A percentile compares a stretch with the other conserved stretches of the same genome.
Evolutionary conservation across 2,888 invertebrate species (phyloP).

Genomic region (Lucinisca nassula): DNA sequence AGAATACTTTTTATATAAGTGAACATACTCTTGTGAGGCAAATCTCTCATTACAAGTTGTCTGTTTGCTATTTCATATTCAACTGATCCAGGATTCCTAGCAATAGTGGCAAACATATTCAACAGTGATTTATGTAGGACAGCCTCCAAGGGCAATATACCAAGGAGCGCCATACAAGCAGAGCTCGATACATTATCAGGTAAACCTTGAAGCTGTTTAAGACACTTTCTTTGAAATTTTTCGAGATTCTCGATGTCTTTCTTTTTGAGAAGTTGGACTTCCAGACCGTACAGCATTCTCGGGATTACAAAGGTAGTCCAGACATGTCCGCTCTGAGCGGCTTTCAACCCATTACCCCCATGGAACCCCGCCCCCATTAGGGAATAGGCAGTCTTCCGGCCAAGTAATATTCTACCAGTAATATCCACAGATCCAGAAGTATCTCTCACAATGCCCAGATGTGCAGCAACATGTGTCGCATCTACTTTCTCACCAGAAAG

Average conservation of each 20-base stretch:
- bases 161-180: background rate
- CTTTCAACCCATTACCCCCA: background rate
- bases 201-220: background rate
- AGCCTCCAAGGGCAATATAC: background rate
- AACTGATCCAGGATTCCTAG: background rate
- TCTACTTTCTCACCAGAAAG: background rate
- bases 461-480: background rate
- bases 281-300: background rate
- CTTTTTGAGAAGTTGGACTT: background rate
- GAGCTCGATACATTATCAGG: background rate
- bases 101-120: background rate
- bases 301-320: background rate
- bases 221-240: background rate
- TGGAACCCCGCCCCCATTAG: background rate
- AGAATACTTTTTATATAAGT: background rate
- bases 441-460: background rate
- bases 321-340: background rate
- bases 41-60: background rate
- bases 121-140: background rate
- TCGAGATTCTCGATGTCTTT: background rate
- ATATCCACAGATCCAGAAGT: background rate
- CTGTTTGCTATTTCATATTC: background rate
- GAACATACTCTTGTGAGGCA: background rate
- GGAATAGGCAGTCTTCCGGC: background rate
- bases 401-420: background rate